Evolutionary conservation across 2,888 invertebrate genomes (phyloP).

Genomic region (Aphodius granarius): DNA sequence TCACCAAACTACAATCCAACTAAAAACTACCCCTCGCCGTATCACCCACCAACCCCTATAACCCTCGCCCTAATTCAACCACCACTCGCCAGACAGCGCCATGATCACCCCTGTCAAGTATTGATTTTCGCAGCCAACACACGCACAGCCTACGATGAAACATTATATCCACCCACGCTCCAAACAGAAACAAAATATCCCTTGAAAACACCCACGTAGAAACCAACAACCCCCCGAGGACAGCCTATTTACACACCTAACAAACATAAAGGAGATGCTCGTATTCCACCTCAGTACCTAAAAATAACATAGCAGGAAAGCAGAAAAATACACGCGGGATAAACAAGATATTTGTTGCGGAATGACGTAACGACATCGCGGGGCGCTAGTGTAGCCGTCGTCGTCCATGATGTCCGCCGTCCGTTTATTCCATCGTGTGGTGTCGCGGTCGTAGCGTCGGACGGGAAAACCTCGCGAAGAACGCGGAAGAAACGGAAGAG

Average conservation of each 20-base stretch:
- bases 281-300: background rate
- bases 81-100: conserved; percentile 10
- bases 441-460: background rate
- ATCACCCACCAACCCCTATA: background rate
- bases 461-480: background rate
- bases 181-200: conserved; percentile 5
- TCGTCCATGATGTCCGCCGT: conserved; percentile 48
- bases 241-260: background rate
- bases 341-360: background rate
- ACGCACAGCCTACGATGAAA: background rate
- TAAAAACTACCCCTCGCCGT: background rate
- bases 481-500: background rate
- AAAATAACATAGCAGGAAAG: background rate
- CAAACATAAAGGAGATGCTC: background rate
- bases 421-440: conserved; percentile 20
- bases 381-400: too few relatives aligned
- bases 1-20: background rate
- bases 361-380: conserved; percentile 38
- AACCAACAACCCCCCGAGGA: background rate
- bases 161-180: background rate
- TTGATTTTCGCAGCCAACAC: conserved; percentile 22
- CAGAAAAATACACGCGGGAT: background rate
- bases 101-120: background rate
- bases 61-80: background rate
- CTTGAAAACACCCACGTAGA: background rate